Base-by-base conservation (phyloP, 64 coral and sea anemone genomes). In the Hydrozoanthus tunicans region DNA sequence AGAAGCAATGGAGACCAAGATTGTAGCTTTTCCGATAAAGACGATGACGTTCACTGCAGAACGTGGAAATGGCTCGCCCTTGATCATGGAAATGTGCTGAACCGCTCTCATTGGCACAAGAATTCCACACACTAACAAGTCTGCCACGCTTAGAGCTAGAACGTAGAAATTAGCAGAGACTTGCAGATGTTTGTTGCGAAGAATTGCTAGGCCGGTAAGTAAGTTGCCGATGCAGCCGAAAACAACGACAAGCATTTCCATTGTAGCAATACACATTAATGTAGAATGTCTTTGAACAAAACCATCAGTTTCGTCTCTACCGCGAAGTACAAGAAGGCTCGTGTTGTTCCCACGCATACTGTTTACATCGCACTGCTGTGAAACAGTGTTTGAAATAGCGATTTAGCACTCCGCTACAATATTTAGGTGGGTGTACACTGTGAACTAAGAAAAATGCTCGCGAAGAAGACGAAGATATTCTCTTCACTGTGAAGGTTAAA, bases 1-100 rank as follows among this genome's bases (percentile, higher is more conserved):
- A 9, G 78, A 90, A 0, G 86, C 65, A 9, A 93, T 71, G 0
- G 92, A 93, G 52, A 71, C 62, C 17, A 93, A 64, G 52, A 93
- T 93, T 4, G 92, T 93, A 5, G 91, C 92, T 52, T 80, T 90
- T 11, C 92, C 92, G 24, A 93, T 90, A 23, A 93, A 90, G 0
- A 90, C 78, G 4, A 89, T 89, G 54, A 82, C 70, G 5, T 82
- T 65, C 8, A 93, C 77, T 2, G 89, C 85, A 12, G 53, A 51
- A 4, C n/a, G 32, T 54, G 89, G 89, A 52, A 80, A 80, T 5
- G 75, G n/a, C 9, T 53, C 66, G 62, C 24, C 56, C 0, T 14
- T 53, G 62, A 77, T 90, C n/a, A 83, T 77, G 3, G 63, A 78
- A 9, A 93, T 56, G 43, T 93, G 92, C n/a, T 93, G 85, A 52